Conservation (phyloP, 1,140 invertebrate species). For the Trypoxylus dichotomus region DNA sequence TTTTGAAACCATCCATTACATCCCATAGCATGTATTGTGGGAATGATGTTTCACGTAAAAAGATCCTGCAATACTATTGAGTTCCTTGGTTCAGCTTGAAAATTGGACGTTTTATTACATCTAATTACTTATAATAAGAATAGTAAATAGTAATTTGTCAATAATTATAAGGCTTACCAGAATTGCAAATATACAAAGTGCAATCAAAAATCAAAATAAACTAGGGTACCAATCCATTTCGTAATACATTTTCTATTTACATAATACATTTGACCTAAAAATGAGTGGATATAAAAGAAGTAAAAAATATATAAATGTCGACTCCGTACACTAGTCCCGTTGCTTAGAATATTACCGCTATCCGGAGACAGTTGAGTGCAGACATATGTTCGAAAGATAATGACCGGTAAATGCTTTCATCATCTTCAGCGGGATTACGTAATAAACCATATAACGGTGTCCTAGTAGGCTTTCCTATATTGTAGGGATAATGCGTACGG, state of each 20-base stretch:
- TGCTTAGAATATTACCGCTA: not conserved
- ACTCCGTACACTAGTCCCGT: not conserved
- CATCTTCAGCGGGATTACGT: not conserved
- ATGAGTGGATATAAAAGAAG: not conserved
- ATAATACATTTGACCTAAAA: constrained; percentile 1
- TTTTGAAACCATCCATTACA: too few species aligned
- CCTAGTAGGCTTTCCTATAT: not conserved
- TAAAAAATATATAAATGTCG: not conserved
- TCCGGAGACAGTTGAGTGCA: not conserved
- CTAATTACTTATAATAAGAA: too few species aligned
- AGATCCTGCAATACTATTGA: too few species aligned
- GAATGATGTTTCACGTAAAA: too few species aligned
- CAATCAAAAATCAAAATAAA: not conserved
- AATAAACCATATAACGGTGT: not conserved
- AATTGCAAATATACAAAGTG: too few species aligned
- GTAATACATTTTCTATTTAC: not conserved
- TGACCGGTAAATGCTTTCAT: not conserved
- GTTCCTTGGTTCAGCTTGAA: too few species aligned
- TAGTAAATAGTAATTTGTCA: not conserved
- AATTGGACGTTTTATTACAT: too few species aligned
- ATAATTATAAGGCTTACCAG: not conserved
- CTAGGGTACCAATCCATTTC: not conserved
- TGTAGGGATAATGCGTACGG: not conserved
- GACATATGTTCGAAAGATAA: not conserved
- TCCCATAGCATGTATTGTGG: too few species aligned